Conservation (phyloP, 2,888 invertebrate genomes). For the Drosophila borborema region DNA sequence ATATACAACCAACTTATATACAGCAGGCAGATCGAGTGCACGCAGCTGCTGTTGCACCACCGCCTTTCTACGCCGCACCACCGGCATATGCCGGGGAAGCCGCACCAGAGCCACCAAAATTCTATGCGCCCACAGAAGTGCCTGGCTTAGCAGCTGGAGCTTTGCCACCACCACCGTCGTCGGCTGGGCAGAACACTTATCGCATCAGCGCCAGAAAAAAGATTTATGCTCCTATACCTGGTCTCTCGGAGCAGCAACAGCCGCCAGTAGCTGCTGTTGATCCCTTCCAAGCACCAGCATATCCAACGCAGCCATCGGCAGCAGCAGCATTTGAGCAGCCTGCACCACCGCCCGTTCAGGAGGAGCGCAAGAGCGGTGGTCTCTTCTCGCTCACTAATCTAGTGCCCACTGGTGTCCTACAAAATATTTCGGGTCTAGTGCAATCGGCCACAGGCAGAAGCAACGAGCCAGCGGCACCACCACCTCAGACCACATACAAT, state of each 20-base stretch:
- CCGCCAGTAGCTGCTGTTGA: slow-evolving; percentile 13
- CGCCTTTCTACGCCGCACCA: slow-evolving; percentile 71
- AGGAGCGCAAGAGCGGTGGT: slow-evolving; percentile 74
- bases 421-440: slow-evolving; percentile 83
- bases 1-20: slow-evolving; percentile 80
- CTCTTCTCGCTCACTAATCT: slow-evolving; percentile 82
- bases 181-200: slow-evolving; percentile 86
- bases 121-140: slow-evolving; percentile 83
- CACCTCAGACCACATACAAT: slow-evolving; percentile 7
- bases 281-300: slow-evolving; percentile 61
- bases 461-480: slow-evolving; percentile 23
- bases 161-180: slow-evolving; percentile 32
- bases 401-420: slow-evolving; percentile 82
- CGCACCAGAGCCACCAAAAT: slow-evolving; percentile 80
- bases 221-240: slow-evolving; percentile 92
- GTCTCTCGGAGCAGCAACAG: slow-evolving; percentile 85
- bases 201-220: slow-evolving; percentile 90
- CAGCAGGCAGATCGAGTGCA: slow-evolving; percentile 57
- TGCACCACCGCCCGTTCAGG: slow-evolving; percentile 34
- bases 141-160: slow-evolving; percentile 42
- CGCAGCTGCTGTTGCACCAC: slow-evolving; percentile 25
- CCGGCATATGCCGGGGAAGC: slow-evolving; percentile 39
- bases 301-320: slow-evolving; percentile 51
- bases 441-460: slow-evolving; percentile 80
- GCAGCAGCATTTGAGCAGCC: slow-evolving; percentile 21